Evolutionary conservation across 92 coral and sea anemone genomes (phyloP).

Genomic region (Ricordea florida): DNA sequence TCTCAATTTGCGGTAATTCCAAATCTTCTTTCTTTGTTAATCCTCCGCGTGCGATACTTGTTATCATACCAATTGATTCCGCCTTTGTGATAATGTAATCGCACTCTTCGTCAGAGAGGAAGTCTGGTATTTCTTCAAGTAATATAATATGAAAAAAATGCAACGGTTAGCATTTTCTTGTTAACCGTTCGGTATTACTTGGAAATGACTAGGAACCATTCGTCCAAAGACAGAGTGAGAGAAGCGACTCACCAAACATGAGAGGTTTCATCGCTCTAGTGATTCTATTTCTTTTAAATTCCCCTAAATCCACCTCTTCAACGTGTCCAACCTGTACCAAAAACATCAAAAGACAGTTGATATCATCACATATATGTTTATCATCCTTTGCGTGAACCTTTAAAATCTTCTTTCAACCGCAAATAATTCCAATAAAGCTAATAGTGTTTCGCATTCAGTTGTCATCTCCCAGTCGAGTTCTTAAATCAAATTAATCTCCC

Average conservation of each 20-base stretch:
- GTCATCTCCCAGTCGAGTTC: no score
- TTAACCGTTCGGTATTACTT: no score
- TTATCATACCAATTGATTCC: conserved; percentile 40
- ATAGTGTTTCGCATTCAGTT: no score
- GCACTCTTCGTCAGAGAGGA: conserved; percentile 72
- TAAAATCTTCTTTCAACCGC: no score
- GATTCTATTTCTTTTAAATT: conserved; percentile 53
- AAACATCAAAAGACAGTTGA: background rate
- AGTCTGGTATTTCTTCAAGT: conserved; percentile 73
- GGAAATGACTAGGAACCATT: background rate
- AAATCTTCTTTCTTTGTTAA: conserved; percentile 62
- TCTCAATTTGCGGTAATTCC: conserved; percentile 42
- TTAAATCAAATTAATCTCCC: no score
- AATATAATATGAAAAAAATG: background rate
- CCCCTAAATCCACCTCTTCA: conserved; percentile 72
- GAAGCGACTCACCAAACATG: conserved; percentile 73
- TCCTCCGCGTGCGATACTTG: conserved; percentile 85
- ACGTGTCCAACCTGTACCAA: conserved; percentile 78
- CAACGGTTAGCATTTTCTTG: background rate
- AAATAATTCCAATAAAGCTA: no score
- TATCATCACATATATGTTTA: background rate
- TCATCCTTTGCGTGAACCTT: no score
- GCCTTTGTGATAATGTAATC: conserved; percentile 65
- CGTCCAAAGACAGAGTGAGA: background rate
- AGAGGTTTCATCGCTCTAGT: conserved; percentile 93